A percentile compares a stretch with the other conserved stretches of the same genome.
Conservation (phyloP, 2,797 vertebrate species). For the Enteromius anoplus region DNA sequence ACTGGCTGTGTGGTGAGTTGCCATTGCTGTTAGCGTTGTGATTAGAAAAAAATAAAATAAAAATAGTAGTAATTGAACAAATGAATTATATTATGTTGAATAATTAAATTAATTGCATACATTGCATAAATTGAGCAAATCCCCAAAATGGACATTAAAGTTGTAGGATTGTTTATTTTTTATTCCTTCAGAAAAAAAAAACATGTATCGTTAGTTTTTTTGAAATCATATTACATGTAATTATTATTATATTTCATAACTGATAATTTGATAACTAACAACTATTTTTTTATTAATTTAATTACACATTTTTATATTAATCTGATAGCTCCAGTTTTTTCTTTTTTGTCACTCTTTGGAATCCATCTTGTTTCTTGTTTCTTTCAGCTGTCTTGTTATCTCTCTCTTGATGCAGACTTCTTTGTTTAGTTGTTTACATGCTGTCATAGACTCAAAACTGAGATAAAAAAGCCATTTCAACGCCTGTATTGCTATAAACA, state of each 20-base stretch:
- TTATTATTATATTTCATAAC: neutral
- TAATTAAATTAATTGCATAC: neutral
- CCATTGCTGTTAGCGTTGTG: neutral
- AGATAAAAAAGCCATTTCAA: conserved; percentile 11
- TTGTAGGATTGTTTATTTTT: neutral
- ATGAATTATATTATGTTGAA: neutral
- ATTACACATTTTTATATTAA: neutral
- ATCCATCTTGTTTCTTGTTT: neutral
- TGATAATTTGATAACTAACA: neutral
- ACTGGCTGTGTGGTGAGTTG: conserved; percentile 92
- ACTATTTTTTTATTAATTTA: neutral
- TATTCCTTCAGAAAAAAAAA: neutral
- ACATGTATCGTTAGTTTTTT: neutral
- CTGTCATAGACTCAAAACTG: neutral
- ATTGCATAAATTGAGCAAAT: neutral
- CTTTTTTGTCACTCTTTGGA: neutral
- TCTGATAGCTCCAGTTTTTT: neutral
- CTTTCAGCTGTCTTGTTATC: neutral
- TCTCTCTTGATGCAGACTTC: neutral
- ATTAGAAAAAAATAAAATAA: neutral
- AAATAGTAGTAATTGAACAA: neutral
- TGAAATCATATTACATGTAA: neutral
- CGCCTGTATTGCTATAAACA: neutral
- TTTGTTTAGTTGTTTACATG: conserved; percentile 11
- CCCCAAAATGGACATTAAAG: neutral